Percentiles rank a stretch among this genome's conserved stretches.
Evolutionary conservation across 2,113 vertebrate genomes (phyloP).

Genomic region (Grus americana): DNA sequence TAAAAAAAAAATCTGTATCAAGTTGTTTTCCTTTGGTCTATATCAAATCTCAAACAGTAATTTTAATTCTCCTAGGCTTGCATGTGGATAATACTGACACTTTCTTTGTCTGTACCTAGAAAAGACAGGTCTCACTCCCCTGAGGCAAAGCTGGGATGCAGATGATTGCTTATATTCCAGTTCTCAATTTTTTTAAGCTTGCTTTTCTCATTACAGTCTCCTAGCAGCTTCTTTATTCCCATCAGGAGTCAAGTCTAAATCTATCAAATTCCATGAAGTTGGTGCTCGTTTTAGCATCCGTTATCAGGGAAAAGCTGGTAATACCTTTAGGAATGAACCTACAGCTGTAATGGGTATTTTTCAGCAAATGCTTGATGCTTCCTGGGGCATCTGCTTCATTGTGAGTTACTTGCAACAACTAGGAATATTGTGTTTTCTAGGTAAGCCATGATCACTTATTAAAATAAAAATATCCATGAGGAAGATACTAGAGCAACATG

Average conservation of each 20-base stretch:
- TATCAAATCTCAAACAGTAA: background rate
- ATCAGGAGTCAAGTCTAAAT: background rate
- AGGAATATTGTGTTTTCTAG: background rate
- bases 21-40: background rate
- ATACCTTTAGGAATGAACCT: background rate
- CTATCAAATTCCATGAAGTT: background rate
- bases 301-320: background rate
- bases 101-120: background rate
- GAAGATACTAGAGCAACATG: background rate
- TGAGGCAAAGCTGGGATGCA: background rate
- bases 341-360: background rate
- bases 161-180: background rate
- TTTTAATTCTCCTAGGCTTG: background rate
- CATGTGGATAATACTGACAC: background rate
- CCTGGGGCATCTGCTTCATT: background rate
- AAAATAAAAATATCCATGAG: background rate
- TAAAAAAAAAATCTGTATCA: background rate
- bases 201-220: background rate
- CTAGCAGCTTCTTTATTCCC: background rate
- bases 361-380: background rate
- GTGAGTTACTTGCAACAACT: background rate
- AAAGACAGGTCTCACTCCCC: background rate
- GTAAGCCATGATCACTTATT: background rate
- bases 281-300: background rate
- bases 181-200: background rate